These are phyloP conservation scores for Iphiclides podalirius DNA, from an alignment of 2,888 invertebrate genomes.

Conservation along the genomic window DNA sequence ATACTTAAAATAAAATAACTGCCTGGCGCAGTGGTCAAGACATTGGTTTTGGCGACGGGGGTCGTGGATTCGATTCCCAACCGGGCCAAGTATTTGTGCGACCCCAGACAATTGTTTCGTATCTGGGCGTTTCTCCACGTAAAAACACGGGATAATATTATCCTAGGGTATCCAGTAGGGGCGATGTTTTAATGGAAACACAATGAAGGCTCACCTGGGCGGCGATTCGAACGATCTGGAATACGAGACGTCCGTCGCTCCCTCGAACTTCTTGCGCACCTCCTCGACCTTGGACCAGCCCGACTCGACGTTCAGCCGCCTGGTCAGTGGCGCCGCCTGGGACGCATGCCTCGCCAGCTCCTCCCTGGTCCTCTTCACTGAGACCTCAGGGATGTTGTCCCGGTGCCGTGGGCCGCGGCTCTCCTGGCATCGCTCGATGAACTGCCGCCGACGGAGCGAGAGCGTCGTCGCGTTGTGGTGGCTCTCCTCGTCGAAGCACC, in stretches of 20 bases:
- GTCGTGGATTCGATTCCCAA: no score
- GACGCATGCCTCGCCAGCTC: slow-evolving; percentile 70
- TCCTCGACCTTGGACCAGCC: slow-evolving; percentile 76
- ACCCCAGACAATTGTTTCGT: no score
- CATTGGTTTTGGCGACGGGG: no score
- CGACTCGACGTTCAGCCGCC: slow-evolving; percentile 71
- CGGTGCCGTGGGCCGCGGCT: slow-evolving; percentile 52
- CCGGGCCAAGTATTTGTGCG: no score
- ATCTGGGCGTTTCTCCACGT: no score
- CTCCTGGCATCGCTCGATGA: slow-evolving; percentile 73
- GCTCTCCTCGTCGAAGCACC: slow-evolving; percentile 63
- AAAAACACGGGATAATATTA: no score
- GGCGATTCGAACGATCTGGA: slow-evolving; percentile 72
- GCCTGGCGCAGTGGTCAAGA: no score
- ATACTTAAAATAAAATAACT: no score
- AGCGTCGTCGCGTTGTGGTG: slow-evolving; percentile 50
- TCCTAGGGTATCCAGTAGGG: no score
- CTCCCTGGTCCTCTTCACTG: slow-evolving; percentile 64
- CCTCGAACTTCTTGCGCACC: slow-evolving; percentile 72
- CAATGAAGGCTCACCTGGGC: slow-evolving; percentile 65
- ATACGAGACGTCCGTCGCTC: slow-evolving; percentile 53
- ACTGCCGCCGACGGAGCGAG: slow-evolving; percentile 64
- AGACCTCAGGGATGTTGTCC: slow-evolving; percentile 62
- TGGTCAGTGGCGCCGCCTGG: slow-evolving; percentile 56
- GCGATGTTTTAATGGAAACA: no score